Evolutionary conservation across 2,113 vertebrate species (phyloP).

Genomic region (Paradisaea rubra): DNA sequence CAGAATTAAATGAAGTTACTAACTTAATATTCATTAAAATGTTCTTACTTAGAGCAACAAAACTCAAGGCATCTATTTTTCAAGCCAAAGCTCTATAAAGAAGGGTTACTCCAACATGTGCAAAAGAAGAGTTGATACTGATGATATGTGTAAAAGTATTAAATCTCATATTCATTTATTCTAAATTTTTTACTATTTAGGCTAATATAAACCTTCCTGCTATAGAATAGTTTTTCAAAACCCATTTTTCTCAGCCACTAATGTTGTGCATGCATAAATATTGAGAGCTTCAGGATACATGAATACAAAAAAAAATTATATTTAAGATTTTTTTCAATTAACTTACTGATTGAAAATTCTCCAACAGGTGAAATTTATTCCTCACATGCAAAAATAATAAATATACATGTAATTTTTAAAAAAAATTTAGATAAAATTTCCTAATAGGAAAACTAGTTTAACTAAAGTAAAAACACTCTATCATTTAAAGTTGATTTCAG

Average conservation of each 20-base stretch:
- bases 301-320: not conserved
- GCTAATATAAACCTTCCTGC: not conserved
- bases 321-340: not conserved
- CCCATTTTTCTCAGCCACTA: not conserved
- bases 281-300: not conserved
- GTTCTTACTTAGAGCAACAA: not conserved
- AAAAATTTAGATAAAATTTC: not conserved
- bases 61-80: not conserved
- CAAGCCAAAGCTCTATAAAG: not conserved
- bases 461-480: not conserved
- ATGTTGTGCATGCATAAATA: not conserved
- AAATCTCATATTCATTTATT: not conserved
- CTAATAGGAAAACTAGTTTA: not conserved
- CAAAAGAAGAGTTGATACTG: not conserved
- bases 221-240: not conserved
- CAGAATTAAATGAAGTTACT: not conserved
- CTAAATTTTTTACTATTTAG: not conserved
- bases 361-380: accelerated
- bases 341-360: not conserved
- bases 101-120: not conserved
- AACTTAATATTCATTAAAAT: not conserved
- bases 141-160: not conserved
- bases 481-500: not conserved
- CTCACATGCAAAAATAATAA: not conserved
- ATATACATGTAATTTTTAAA: not conserved